A percentile compares a stretch with the other conserved stretches of the same genome.
Evolutionary conservation across 2,888 invertebrate species (phyloP).

Genomic region (Eudasyphora cyanicolor): DNA sequence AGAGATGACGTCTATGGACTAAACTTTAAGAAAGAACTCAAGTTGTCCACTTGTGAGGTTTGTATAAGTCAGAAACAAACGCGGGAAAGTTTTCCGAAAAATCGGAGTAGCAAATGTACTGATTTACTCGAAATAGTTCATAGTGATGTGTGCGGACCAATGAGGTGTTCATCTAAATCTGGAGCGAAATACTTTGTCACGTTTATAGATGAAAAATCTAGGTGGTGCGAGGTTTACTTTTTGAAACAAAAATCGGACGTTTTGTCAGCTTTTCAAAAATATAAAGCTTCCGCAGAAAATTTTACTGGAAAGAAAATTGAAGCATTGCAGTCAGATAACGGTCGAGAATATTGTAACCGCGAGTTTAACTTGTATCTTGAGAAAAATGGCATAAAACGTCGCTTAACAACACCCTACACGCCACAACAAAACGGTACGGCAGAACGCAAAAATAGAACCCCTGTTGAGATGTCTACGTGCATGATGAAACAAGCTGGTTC

Average conservation of each 20-base stretch:
- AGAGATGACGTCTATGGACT: constrained; percentile 41
- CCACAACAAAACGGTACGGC: constrained; percentile 67
- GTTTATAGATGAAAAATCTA: constrained; percentile 54
- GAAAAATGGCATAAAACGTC: constrained; percentile 60
- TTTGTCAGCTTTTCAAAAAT: constrained; percentile 52
- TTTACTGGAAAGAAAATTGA: too few species aligned
- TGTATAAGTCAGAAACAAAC: constrained; percentile 59
- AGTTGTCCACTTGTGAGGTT: constrained; percentile 49
- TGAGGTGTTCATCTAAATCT: constrained; percentile 37
- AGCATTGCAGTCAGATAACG: constrained; percentile 62
- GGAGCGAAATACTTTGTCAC: constrained; percentile 56
- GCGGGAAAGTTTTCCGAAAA: constrained; percentile 41
- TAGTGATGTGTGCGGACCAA: constrained; percentile 61
- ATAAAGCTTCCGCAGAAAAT: constrained; percentile 46
- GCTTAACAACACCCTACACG: constrained; percentile 60
- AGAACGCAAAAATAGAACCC: constrained; percentile 65
- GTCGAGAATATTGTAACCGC: constrained; percentile 62
- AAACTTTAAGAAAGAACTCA: constrained; percentile 43
- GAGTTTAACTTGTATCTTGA: constrained; percentile 58
- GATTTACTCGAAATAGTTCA: constrained; percentile 55
- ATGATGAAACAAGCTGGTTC: too few species aligned
- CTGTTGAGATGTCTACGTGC: constrained; percentile 64
- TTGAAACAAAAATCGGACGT: too few species aligned
- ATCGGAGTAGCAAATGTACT: too few species aligned
- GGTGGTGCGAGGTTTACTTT: constrained; percentile 58